Base-by-base conservation (phyloP, 2,797 vertebrate species). In the Anas flavirostris region DNA sequence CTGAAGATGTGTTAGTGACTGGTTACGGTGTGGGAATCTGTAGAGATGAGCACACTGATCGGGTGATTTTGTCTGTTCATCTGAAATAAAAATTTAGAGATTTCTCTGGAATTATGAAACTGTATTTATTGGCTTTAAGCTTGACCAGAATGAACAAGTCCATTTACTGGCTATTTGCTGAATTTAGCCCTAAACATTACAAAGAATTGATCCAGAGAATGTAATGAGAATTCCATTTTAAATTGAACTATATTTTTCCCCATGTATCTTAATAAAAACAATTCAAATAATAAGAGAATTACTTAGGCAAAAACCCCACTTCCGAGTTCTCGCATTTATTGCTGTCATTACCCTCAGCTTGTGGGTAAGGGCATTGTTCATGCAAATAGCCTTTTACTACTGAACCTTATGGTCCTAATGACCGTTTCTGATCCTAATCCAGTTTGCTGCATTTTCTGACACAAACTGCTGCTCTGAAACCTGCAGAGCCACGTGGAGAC, bases 401-500 rank as follows among this genome's bases (percentile, higher is more conserved):
- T 39, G 21, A 26, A 5, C 25, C n/a, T 58, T 3, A 0, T 2
- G 43, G 2, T 29, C 7, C 55, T 37, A 7, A 2, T 0, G n/a
- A 4, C 9, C 22, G 10, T 43, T 31, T 26, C 75, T 12, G 15
- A 9, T 31, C 50, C 56, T 55, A 26, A 50, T 6, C 6, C 35
- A 17, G 22, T 33, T 25, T 1, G 7, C 33, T n/a, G 33, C 17
- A 21, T 35, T 39, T 41, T 60, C 29, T 4, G 16, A 19, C 50
- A n/a, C 19, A 46, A 21, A 25, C 58, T 6, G 14, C 13, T n/a
- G 10, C 48, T 8, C 1, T 50, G 48, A 53, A 31, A 9, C 13
- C 35, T 33, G 7, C 12, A 2, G 3, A 29, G 22, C 22, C 16
- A 10, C 29, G 12, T 21, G 62, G 28, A 59, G 12, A 1, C 33